Evolutionary conservation across 1,140 invertebrate genomes (phyloP).

Genomic region (Notospermus geniculatus): DNA sequence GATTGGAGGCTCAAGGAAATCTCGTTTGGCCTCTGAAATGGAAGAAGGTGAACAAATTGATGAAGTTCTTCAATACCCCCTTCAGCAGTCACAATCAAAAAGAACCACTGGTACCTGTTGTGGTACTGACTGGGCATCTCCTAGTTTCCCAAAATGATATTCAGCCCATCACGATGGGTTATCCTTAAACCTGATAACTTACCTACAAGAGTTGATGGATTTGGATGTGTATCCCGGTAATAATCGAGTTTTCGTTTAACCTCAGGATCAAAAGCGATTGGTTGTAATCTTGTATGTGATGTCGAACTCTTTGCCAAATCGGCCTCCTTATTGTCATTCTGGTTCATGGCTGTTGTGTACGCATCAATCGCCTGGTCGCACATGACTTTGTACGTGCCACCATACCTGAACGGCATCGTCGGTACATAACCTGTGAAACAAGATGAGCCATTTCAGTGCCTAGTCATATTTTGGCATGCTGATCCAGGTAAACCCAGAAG

Average conservation of each 20-base stretch:
- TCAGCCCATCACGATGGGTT: too few species aligned
- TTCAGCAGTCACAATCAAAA: neutral
- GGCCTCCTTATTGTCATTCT: slow-evolving; percentile 32
- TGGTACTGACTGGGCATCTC: too few species aligned
- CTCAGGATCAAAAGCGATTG: slow-evolving; percentile 44
- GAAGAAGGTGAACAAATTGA: neutral
- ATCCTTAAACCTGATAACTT: slow-evolving; percentile 16
- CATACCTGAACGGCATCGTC: slow-evolving; percentile 49
- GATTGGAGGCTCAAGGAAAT: slow-evolving; percentile 48
- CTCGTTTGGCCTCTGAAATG: slow-evolving; percentile 22
- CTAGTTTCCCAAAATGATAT: too few species aligned
- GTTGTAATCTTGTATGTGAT: slow-evolving; percentile 37
- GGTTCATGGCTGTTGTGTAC: slow-evolving; percentile 39
- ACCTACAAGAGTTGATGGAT: slow-evolving; percentile 40
- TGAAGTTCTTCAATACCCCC: neutral
- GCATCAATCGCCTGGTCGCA: slow-evolving; percentile 52
- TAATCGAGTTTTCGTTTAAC: slow-evolving; percentile 45
- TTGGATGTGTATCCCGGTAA: slow-evolving; percentile 48
- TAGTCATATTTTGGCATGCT: too few species aligned
- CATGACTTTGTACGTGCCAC: slow-evolving; percentile 51
- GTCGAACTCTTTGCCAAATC: slow-evolving; percentile 38
- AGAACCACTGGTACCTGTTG: neutral
- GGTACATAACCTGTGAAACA: slow-evolving; percentile 51
- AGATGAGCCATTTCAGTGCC: neutral
- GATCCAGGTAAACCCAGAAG: too few species aligned